Evolutionary conservation across 64 coral and sea anemone species (phyloP).

Genomic region (Stichodactyla mertensii): DNA sequence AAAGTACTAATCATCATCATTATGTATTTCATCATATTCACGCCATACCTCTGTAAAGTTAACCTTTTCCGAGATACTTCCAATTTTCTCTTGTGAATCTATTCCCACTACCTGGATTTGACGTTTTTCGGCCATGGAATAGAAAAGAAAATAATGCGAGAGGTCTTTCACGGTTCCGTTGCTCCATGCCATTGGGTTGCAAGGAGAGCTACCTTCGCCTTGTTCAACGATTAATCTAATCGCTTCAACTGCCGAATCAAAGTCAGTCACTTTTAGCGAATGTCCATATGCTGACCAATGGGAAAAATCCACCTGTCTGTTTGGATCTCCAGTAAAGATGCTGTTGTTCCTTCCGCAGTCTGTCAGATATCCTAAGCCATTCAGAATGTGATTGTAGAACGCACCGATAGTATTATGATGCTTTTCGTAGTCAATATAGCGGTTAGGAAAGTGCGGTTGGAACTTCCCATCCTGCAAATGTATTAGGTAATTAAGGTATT

Average conservation of each 20-base stretch:
- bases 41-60: background rate
- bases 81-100: background rate
- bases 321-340: slow-evolving; percentile 67
- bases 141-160: slow-evolving; percentile 77
- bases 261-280: slow-evolving; percentile 46
- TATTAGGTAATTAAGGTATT: background rate
- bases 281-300: slow-evolving; percentile 42
- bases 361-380: slow-evolving; percentile 57
- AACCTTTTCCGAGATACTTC: background rate
- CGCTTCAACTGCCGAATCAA: slow-evolving; percentile 44
- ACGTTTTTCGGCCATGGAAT: slow-evolving; percentile 50
- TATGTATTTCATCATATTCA: no score
- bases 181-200: slow-evolving; percentile 57
- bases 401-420: slow-evolving; percentile 74
- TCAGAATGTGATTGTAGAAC: slow-evolving; percentile 71
- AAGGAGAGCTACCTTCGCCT: slow-evolving; percentile 72
- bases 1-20: no score
- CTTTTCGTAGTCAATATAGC: background rate
- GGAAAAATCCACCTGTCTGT: slow-evolving; percentile 31
- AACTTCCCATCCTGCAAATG: background rate
- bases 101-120: slow-evolving; percentile 24
- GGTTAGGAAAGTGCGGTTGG: no score
- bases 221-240: slow-evolving; percentile 56
- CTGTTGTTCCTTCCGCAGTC: slow-evolving; percentile 55
- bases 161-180: slow-evolving; percentile 15